A percentile compares a stretch with the other conserved stretches of the same genome.
Conservation (phyloP, 2,113 vertebrate species). For the Camelus bactrianus region DNA sequence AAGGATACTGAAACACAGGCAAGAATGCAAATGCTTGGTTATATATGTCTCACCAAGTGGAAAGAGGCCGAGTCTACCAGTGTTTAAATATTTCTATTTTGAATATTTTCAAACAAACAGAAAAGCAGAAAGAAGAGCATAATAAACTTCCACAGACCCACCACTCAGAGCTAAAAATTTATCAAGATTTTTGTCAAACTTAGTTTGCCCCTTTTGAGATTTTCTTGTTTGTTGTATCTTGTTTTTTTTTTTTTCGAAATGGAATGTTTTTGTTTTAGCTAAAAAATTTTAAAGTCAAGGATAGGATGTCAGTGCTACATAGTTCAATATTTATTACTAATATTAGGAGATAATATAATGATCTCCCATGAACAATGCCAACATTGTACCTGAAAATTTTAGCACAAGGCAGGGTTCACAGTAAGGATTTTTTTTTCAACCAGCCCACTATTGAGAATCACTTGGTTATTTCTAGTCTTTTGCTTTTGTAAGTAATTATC, state of each 20-base stretch:
- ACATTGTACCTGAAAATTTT: background rate
- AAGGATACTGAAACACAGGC: background rate
- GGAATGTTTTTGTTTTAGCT: background rate
- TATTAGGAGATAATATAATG: background rate
- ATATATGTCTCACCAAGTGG: background rate
- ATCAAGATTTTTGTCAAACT: background rate
- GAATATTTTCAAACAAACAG: background rate
- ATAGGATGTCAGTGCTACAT: background rate
- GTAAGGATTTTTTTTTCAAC: background rate
- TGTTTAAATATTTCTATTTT: conserved; percentile 7
- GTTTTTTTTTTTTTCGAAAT: background rate
- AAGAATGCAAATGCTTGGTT: background rate
- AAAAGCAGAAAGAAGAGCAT: background rate
- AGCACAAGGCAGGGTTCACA: background rate
- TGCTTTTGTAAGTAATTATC: background rate
- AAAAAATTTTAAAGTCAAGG: background rate
- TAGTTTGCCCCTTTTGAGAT: background rate
- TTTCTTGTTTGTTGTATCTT: background rate
- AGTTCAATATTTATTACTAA: background rate
- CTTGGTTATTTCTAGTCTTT: background rate
- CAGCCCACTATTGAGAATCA: background rate
- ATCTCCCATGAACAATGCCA: background rate
- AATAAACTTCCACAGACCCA: background rate
- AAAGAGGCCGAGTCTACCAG: background rate
- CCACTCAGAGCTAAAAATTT: background rate